Evolutionary conservation across 2,113 vertebrate species (phyloP), one percentile per base, ranked within the genome.

Genomic region (Smithornis capensis): DNA sequence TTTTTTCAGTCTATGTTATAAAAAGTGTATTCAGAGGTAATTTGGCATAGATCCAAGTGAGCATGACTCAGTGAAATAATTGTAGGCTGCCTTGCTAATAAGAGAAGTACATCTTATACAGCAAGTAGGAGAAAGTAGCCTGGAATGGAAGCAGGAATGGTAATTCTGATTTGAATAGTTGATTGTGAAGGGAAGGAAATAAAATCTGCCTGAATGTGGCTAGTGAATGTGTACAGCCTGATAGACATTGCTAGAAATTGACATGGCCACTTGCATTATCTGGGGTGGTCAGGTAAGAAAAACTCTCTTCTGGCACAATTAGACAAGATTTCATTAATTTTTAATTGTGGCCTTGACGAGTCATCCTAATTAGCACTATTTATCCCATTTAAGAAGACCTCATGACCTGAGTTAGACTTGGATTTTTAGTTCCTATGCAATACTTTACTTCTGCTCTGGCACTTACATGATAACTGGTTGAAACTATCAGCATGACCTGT

Each of bases 161-260:
- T 52, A 21, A 23, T 65, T 63, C 22, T 44, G 83, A 22, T 22
- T 68, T 83, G 19, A 83, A 49, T 0, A 15, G 33, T 7, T 27
- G 29, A 42, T 38, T 70, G 83, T 47, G 55, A 67, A 81, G 52
- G 27, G 55, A 67, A 81, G 52, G 29, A 55, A 63, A 49, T 60
- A 57, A 68, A 71, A 63, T 49, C 31, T 53, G 33, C 33, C 35
- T 82, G 59, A 14, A 4, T 6, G 11, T 40, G 42, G 62, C 15
- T 22, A 52, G 40, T 2, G 10, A 87, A 37, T 8, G 6, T 35
- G n/a, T 83, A 29, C 57, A 84, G n/a, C 3, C 31, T 37, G n/a
- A 4, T 0, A 21, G 27, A 45, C 33, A 14, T 9, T 74, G 47
- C 28, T 53, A 21, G 17, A 42, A 16, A 16, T 35, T 1, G 0